phyloP scores from a whole-genome alignment of 2,888 invertebrate genomes.

The Apodemia duryi region DNA sequence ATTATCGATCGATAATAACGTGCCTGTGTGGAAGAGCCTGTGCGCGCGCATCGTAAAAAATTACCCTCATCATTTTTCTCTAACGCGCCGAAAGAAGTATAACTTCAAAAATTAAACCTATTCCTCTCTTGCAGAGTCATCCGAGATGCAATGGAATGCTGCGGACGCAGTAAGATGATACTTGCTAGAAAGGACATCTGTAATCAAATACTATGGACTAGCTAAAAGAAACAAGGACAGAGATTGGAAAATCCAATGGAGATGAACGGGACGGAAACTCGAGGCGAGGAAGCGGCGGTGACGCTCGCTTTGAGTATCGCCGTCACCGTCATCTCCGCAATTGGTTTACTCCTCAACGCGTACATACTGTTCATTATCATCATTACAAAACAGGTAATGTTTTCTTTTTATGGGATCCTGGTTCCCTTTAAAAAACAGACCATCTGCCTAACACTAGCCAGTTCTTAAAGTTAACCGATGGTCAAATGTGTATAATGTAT shows the following conservation, averaged over 20 bases:
- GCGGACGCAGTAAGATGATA: constrained; percentile 70
- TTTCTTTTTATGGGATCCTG: too few relatives aligned
- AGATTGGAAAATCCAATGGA: constrained; percentile 47
- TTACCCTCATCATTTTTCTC: too few relatives aligned
- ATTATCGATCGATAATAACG: too few relatives aligned
- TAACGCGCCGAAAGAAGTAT: too few relatives aligned
- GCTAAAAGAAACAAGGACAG: constrained; percentile 47
- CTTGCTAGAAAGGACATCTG: constrained; percentile 35
- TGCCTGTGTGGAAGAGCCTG: too few relatives aligned
- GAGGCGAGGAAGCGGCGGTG: constrained; percentile 79
- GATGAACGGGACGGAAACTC: constrained; percentile 70
- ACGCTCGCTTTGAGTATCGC: constrained; percentile 83
- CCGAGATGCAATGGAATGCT: constrained; percentile 67
- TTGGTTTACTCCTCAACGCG: constrained; percentile 86
- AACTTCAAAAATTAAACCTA: neutral
- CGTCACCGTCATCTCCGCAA: constrained; percentile 83
- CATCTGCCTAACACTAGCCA: too few relatives aligned
- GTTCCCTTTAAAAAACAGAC: too few relatives aligned
- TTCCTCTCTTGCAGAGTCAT: constrained; percentile 40
- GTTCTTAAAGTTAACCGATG: too few relatives aligned
- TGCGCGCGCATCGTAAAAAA: too few relatives aligned
- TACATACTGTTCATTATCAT: constrained; percentile 86
- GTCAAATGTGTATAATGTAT: too few relatives aligned
- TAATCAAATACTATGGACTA: constrained; percentile 38
- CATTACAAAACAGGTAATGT: constrained; percentile 83